Evolutionary conservation across 1,140 invertebrate genomes (phyloP), one percentile per base, ranked within the genome.

Genomic region (Apis laboriosa): DNA sequence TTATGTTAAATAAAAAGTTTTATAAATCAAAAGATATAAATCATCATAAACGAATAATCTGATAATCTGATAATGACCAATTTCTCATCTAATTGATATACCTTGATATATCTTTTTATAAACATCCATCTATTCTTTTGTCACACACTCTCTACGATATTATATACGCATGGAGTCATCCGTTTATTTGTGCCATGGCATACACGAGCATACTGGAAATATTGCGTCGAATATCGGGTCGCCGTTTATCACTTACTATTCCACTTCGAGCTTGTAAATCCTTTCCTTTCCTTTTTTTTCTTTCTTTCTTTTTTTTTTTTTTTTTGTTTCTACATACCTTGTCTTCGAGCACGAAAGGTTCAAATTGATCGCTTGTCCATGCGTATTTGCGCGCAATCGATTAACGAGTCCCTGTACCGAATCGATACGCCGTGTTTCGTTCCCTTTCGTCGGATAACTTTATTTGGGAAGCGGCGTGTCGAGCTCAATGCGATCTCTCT

Each of bases 151-250:
- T 13, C 19, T 7, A n/a, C 68, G 21, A 61, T 24, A 55, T 43
- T 76, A 17, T 70, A 82, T 61, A 19, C 58, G 19, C n/a, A 56
- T 58, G 13, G 60, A 11, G 61, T 71, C 34, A 60, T 60, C 56
- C 86, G 76, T 86, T 86, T 76, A 84, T 84, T 53, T 1, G 51
- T 77, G 21, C 64, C 64, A 15, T 34, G 53, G 58, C 58, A 60
- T 21, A 76, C 76, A 15, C 43, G n/a, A 55, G 21, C 83, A n/a
- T 51, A 34, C 34, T 51, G 63, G 61, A 80, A 79, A 88, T 87
- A 87, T 85, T 55, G 83, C 83, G 61, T 67, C 61, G 78, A 85
- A 87, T 87, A 88, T 87, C 58, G 75, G 71, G 13, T 60, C 58
- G 28, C 64, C 58, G 74, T 88, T 87, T 79, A 72, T 87, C 86